These are phyloP conservation scores for Strigamia crassipes DNA, from an alignment of 2,888 invertebrate species.

Conservation along the genomic window DNA sequence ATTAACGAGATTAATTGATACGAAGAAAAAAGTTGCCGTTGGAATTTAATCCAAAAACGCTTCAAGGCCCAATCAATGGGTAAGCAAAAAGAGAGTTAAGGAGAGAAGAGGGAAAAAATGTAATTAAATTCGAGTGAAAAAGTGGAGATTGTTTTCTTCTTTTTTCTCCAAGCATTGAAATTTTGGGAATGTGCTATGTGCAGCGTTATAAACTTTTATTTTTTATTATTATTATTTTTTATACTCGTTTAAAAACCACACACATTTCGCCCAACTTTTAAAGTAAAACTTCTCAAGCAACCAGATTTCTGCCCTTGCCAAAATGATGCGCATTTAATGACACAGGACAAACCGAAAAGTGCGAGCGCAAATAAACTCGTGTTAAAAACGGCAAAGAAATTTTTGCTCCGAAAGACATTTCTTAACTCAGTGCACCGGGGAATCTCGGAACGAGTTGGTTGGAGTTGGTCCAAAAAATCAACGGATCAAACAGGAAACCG, in stretches of 20 bases:
- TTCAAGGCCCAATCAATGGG: conserved; percentile 33
- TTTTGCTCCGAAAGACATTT: neutral
- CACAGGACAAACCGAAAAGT: neutral
- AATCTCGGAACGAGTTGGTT: neutral
- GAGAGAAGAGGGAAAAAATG: neutral
- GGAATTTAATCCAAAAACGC: conserved; percentile 35
- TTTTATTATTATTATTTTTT: neutral
- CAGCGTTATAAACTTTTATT: neutral
- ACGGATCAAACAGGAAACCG: conserved; percentile 5
- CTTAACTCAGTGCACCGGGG: neutral
- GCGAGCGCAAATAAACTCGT: conserved; percentile 23
- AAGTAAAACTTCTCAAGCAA: neutral
- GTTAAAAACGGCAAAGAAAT: neutral
- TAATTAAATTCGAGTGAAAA: conserved; percentile 27
- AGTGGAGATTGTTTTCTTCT: neutral
- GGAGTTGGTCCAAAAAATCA: neutral
- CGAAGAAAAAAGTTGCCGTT: neutral
- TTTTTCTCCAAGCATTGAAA: neutral
- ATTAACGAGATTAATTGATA: conserved; percentile 37
- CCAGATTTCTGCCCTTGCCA: neutral
- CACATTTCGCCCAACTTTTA: neutral
- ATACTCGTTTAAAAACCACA: neutral
- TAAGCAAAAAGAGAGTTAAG: neutral
- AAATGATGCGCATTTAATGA: conserved; percentile 37
- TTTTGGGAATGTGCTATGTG: conserved; percentile 25